Percentiles rank a stretch among this genome's conserved stretches.
phyloP scores from a whole-genome alignment of 2,888 invertebrate genomes.

The Myopa tessellatipennis region DNA sequence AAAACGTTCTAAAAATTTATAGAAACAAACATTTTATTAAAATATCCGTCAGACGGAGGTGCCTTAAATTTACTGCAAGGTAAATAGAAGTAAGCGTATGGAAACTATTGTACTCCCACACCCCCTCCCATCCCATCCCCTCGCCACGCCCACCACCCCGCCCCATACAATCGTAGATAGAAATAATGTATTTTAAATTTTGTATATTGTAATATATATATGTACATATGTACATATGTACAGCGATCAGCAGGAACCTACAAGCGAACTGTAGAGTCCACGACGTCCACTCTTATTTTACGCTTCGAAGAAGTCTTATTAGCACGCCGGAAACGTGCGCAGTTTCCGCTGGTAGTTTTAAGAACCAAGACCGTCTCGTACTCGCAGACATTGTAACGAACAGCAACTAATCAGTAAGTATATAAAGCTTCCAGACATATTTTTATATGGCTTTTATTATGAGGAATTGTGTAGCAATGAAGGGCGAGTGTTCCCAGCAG shows the following conservation, averaged over 20 bases:
- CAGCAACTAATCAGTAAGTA: constrained; percentile 39
- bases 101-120: constrained; percentile 12
- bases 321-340: constrained; percentile 56
- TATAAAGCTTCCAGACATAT: constrained; percentile 57
- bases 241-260: constrained; percentile 27
- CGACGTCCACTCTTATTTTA: constrained; percentile 33
- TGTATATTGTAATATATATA: constrained; percentile 35
- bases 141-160: background rate
- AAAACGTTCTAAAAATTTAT: background rate
- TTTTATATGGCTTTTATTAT: constrained; percentile 60
- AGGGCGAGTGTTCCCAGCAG: background rate
- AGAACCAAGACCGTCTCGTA: background rate
- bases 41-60: constrained; percentile 69
- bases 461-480: background rate
- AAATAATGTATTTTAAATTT: constrained; percentile 34
- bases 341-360: constrained; percentile 16
- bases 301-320: constrained; percentile 58
- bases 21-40: constrained; percentile 17
- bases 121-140: background rate
- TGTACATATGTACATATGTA: constrained; percentile 17
- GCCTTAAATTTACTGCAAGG: constrained; percentile 57
- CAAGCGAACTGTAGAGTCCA: background rate
- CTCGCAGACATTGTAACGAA: constrained; percentile 14
- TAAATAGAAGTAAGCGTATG: constrained; percentile 3
- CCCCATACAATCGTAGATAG: constrained; percentile 18